Percentiles rank a stretch among this genome's conserved stretches.
phyloP scores from a whole-genome alignment of 1,140 invertebrate species.

The Pseudomyrmex pallidus region DNA sequence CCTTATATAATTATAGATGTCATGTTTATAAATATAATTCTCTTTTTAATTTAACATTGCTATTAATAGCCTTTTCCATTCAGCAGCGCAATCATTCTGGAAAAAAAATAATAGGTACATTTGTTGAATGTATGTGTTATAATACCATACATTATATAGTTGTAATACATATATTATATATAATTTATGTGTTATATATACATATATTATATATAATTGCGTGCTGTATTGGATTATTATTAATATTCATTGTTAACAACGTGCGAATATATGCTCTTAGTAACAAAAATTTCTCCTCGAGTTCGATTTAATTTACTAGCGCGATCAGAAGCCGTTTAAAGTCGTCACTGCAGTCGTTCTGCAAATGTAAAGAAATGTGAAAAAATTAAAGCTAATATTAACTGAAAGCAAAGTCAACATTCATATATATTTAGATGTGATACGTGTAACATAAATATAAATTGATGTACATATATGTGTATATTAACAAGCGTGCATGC shows the following conservation, averaged over 20 bases:
- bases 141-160: conserved; percentile 52
- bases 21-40: conserved; percentile 5
- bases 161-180: conserved; percentile 53
- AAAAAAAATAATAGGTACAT: conserved; percentile 76
- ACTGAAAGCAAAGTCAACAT: conserved; percentile 17
- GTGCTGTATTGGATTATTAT: too few species aligned
- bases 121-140: conserved; percentile 46
- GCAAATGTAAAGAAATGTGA: conserved; percentile 79
- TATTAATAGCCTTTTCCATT: conserved; percentile 87
- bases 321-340: conserved; percentile 86
- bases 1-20: conserved; percentile 28
- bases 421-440: conserved; percentile 52
- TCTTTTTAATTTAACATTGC: conserved; percentile 83
- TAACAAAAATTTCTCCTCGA: conserved; percentile 61
- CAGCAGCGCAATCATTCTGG: conserved; percentile 85
- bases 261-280: conserved; percentile 57
- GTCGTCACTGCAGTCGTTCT: conserved; percentile 87
- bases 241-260: conserved; percentile 47
- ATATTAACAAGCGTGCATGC: conserved; percentile 39
- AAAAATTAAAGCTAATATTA: conserved; percentile 64
- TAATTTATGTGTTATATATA: conserved; percentile 60
- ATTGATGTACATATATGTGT: neutral
- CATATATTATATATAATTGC: conserved; percentile 60
- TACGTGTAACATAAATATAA: neutral
- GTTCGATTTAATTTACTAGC: conserved; percentile 81